These are phyloP conservation scores for Burhinus bistriatus DNA, from an alignment of 2,113 vertebrate species.

Conservation along the genomic window DNA sequence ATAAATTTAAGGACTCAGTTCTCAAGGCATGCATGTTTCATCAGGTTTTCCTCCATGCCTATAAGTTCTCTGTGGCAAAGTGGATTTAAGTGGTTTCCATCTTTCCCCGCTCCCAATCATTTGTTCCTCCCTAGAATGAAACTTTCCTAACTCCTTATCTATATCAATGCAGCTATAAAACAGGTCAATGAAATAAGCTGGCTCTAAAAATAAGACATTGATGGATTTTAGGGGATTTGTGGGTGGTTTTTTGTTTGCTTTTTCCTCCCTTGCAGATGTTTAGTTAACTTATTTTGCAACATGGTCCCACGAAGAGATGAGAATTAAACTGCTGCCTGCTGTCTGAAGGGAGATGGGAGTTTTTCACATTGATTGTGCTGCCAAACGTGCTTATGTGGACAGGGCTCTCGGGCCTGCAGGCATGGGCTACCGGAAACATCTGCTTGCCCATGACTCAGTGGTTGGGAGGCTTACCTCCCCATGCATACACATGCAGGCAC, in stretches of 20 bases:
- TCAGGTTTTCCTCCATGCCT: neutral
- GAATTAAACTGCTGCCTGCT: neutral
- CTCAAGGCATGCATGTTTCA: neutral
- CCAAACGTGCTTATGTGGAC: neutral
- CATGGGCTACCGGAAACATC: neutral
- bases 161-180: neutral
- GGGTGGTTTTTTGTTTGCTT: neutral
- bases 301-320: neutral
- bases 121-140: neutral
- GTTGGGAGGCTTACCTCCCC: neutral
- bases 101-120: neutral
- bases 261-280: neutral
- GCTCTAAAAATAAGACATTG: neutral
- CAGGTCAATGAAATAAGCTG: neutral
- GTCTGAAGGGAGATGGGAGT: neutral
- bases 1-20: neutral
- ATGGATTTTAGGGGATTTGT: neutral
- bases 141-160: neutral
- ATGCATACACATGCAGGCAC: neutral
- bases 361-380: neutral
- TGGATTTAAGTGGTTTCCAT: neutral
- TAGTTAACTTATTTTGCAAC: neutral
- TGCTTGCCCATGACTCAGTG: neutral
- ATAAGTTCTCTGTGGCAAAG: neutral
- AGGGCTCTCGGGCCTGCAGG: neutral